Evolutionary conservation across 2,113 vertebrate species (phyloP).

Genomic region (Sceloporus undulatus): DNA sequence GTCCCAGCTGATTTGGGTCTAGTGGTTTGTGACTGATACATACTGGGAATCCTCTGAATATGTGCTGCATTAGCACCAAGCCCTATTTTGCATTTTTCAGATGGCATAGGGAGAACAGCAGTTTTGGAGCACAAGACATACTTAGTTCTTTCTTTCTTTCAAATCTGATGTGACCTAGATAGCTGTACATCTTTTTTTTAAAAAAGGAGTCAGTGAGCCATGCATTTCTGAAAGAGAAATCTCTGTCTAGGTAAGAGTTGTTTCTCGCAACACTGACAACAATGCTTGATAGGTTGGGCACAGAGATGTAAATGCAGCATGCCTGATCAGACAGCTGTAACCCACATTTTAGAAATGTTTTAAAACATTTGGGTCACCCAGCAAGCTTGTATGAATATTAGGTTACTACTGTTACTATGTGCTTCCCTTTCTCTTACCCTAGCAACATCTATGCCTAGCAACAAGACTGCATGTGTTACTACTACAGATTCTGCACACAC

Average conservation of each 20-base stretch:
- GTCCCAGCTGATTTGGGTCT: neutral
- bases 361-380: constrained; percentile 23
- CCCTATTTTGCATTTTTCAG: constrained; percentile 11
- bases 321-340: constrained; percentile 3
- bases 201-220: neutral
- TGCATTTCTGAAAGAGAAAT: constrained; percentile 21
- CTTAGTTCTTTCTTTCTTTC: too few species aligned
- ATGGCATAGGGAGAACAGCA: neutral
- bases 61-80: neutral
- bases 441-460: constrained; percentile 43
- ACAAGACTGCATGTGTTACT: constrained; percentile 22
- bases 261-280: neutral
- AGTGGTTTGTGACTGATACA: neutral
- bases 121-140: neutral
- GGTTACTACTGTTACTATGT: constrained; percentile 20
- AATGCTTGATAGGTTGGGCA: neutral
- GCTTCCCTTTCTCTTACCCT: constrained; percentile 30
- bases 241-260: neutral
- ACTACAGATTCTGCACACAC: constrained; percentile 19
- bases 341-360: constrained; percentile 22
- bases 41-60: neutral
- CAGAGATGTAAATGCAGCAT: neutral
- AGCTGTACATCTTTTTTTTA: neutral
- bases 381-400: constrained; percentile 15
- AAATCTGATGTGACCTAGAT: constrained; percentile 8